phyloP scores from a whole-genome alignment of 2,113 vertebrate species.

The Haemorhous mexicanus region DNA sequence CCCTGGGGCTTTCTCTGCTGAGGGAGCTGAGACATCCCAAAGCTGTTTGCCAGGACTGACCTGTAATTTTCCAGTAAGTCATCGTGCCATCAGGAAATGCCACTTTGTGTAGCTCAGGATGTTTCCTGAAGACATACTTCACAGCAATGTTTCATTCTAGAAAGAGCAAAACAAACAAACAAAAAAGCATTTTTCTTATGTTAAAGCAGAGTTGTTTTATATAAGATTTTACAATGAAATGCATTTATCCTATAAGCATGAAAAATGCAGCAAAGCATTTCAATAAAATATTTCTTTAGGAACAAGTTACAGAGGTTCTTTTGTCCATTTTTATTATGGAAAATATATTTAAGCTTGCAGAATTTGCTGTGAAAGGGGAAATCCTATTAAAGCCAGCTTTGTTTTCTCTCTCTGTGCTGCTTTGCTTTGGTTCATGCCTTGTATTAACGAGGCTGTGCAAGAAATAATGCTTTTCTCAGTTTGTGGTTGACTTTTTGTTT shows the following conservation, averaged over 20 bases:
- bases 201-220: neutral
- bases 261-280: neutral
- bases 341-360: neutral
- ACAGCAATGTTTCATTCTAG: neutral
- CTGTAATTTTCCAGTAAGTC: neutral
- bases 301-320: neutral
- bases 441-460: neutral
- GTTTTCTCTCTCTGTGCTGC: neutral
- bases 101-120: neutral
- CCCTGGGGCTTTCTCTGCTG: rapidly evolving
- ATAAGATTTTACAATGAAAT: neutral
- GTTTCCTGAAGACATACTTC: neutral
- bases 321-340: neutral
- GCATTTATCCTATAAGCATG: neutral
- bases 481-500: neutral
- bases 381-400: neutral
- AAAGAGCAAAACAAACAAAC: neutral
- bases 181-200: neutral
- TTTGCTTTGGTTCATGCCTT: neutral
- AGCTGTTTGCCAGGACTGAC: neutral
- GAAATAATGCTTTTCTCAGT: neutral
- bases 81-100: neutral
- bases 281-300: neutral
- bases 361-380: neutral
- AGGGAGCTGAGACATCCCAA: neutral